Conservation (phyloP, 1,140 invertebrate genomes). For the Bradysia coprophila region DNA sequence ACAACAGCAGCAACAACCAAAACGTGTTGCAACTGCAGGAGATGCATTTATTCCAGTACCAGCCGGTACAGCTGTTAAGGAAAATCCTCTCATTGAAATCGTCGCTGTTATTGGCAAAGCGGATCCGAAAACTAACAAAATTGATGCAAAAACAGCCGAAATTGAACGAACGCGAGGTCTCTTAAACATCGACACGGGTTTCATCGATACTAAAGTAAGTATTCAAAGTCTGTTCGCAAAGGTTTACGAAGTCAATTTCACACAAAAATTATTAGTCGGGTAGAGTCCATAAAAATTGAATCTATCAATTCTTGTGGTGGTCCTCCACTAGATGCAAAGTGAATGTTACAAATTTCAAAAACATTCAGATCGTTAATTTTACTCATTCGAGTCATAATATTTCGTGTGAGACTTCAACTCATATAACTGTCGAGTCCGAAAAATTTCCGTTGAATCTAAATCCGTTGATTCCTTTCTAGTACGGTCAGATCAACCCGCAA, state of each 20-base stretch:
- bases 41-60: neutral
- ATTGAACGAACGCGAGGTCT: conserved; percentile 36
- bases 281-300: too few species aligned
- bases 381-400: too few species aligned
- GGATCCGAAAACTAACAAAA: conserved; percentile 24
- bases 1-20: neutral
- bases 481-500: conserved; percentile 32
- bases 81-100: conserved; percentile 28
- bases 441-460: too few species aligned
- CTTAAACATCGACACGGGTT: conserved; percentile 30
- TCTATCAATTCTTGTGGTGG: too few species aligned
- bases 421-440: too few species aligned
- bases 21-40: neutral
- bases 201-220: conserved; percentile 31
- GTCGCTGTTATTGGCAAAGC: conserved; percentile 30
- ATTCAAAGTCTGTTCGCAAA: conserved; percentile 32
- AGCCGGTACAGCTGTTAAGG: conserved; percentile 25
- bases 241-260: conserved; percentile 28
- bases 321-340: too few species aligned
- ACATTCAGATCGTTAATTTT: too few species aligned
- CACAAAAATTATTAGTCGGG: too few species aligned
- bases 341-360: too few species aligned
- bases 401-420: too few species aligned
- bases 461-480: too few species aligned
- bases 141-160: conserved; percentile 27